Evolutionary conservation across 2,797 vertebrate genomes (phyloP), one percentile per base, ranked within the genome.

Genomic region (Jordanella pulchra): DNA sequence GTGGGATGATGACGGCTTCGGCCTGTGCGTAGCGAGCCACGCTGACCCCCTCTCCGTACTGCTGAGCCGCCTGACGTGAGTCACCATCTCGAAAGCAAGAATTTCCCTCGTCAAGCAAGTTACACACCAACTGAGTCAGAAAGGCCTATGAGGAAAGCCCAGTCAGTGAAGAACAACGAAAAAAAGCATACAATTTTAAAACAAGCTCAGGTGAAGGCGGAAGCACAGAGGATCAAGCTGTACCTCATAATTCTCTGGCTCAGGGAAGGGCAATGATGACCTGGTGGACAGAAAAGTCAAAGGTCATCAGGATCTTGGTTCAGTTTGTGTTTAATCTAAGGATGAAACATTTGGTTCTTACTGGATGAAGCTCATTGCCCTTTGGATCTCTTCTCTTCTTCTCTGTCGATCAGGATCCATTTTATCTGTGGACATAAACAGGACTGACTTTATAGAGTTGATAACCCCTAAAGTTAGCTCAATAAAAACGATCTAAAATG

Each of bases 291-390:
- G 23, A 88, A 79, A 51, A 76, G 11, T 66, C 77, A 39, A 54
- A 1, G 1, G 6, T 56, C 50, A 1, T 21, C 73, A 30, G 39
- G 7, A 23, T 58, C 17, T 15, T 44, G 2, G 2, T 1, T 50
- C 21, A 48, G 10, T 1, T 25, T 3, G 0, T 10, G 3, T 47
- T 15, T 12, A n/a, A 11, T 23, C 48, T 63, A 3, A 5, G 13
- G 5, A 30, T 44, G 45, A 32, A 32, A 39, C 35, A 61, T 11
- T 0, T 17, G 23, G 7, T 10, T 91, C 96, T 96, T 94, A 99
- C 98, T 99, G 97, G 83, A 99, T 99, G 78, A 99, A 99, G 78
- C 97, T 96, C 93, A 99, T 95, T 78, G 97, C 96, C 91, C 97
- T 99, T 86, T 98, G 96, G 78, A 99, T 99, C 90, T 99, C 97